Evolutionary conservation across 2,797 vertebrate species (phyloP).

Genomic region (Thripadectes ignobilis): DNA sequence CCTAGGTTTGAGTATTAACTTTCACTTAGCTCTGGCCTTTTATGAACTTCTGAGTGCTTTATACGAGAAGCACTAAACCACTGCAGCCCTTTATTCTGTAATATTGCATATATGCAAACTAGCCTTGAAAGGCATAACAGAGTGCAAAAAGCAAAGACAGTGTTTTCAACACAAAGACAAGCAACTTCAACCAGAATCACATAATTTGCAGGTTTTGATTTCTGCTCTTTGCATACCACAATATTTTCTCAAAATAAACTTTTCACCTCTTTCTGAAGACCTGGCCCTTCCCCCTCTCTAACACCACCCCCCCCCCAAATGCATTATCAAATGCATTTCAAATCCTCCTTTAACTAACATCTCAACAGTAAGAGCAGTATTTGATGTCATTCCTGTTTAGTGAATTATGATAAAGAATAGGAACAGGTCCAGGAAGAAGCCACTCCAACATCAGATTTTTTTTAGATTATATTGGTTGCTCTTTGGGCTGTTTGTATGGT

Average conservation of each 20-base stretch:
- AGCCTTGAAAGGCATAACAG: not conserved
- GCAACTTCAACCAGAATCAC: not conserved
- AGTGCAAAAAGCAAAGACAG: not conserved
- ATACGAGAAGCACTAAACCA: not conserved
- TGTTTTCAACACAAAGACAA: not conserved
- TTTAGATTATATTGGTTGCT: not conserved
- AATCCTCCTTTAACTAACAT: not conserved
- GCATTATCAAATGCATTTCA: not conserved
- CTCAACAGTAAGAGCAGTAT: not conserved
- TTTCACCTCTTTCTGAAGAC: not conserved
- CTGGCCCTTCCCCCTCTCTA: accelerated
- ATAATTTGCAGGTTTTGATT: not conserved
- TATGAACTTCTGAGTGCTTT: not conserved
- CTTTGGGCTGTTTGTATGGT: not conserved
- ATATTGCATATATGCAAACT: not conserved
- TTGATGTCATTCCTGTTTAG: accelerated
- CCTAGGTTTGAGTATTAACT: not conserved
- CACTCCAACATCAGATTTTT: not conserved
- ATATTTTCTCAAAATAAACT: not conserved
- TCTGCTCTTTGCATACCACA: not conserved
- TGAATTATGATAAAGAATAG: not conserved
- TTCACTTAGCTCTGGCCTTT: not conserved
- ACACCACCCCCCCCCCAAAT: accelerated
- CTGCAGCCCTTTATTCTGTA: not conserved
- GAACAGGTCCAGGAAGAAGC: not conserved